Evolutionary conservation across 92 coral and sea anemone species (phyloP).

Genomic region (Phenganax marumi): DNA sequence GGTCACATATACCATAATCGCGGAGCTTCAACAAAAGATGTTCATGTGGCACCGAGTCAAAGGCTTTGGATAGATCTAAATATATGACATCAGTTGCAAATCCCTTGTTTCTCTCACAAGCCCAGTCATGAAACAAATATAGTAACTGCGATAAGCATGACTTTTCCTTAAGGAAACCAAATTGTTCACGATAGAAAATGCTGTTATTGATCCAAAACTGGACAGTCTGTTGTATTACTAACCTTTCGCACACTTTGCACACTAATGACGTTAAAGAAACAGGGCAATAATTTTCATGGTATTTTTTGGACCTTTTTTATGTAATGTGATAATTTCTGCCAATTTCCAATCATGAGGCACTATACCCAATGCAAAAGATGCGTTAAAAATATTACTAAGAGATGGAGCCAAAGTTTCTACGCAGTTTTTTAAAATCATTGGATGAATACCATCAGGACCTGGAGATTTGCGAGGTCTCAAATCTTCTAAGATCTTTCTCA

Average conservation of each 20-base stretch:
- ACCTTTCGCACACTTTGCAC: conserved; percentile 4
- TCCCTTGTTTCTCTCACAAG: conserved; percentile 40
- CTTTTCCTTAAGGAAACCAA: conserved; percentile 38
- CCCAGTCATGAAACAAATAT: conserved; percentile 41
- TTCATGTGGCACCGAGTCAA: conserved; percentile 52
- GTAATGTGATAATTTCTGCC: conserved; percentile 40
- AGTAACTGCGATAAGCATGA: conserved; percentile 45
- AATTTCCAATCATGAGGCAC: conserved; percentile 40
- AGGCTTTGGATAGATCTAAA: conserved; percentile 55
- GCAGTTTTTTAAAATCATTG: conserved; percentile 46
- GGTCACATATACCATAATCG: conserved; percentile 46
- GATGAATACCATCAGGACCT: conserved; percentile 43
- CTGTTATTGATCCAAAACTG: not conserved
- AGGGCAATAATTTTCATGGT: conserved; percentile 35
- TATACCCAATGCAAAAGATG: conserved; percentile 33
- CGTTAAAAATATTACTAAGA: conserved; percentile 19
- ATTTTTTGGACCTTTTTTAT: conserved; percentile 45
- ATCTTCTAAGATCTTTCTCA: conserved; percentile 24
- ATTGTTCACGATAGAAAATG: not conserved
- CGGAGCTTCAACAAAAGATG: conserved; percentile 40
- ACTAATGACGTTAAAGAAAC: conserved; percentile 8
- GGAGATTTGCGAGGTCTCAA: conserved; percentile 37
- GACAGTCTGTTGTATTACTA: conserved; percentile 1
- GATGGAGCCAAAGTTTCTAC: conserved; percentile 38
- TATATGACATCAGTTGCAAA: conserved; percentile 46